These are phyloP conservation scores for Vidua macroura DNA, from an alignment of 2,113 vertebrate genomes.

Conservation along the genomic window DNA sequence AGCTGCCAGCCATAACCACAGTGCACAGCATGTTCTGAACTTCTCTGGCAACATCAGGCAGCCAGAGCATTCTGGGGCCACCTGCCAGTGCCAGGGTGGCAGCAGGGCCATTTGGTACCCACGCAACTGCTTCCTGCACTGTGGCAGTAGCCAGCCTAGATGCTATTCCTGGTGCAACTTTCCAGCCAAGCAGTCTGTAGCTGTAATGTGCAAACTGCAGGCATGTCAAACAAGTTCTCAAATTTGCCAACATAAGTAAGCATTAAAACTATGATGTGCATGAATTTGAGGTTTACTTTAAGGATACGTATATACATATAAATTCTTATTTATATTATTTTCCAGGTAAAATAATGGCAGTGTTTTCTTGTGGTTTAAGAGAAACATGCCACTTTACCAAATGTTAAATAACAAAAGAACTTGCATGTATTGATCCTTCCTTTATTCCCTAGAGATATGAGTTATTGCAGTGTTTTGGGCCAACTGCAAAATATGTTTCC, in stretches of 20 bases:
- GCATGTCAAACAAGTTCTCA: background rate
- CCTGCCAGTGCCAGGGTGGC: fast-evolving
- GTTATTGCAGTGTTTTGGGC: background rate
- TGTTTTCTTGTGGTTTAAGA: background rate
- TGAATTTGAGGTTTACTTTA: background rate
- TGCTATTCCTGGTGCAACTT: background rate
- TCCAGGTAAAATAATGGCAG: background rate
- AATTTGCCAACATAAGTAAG: background rate
- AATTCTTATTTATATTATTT: background rate
- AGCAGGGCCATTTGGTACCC: background rate
- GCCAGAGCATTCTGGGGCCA: background rate
- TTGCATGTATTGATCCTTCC: background rate
- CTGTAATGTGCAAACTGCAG: background rate
- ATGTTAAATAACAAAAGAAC: background rate
- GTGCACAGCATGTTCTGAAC: background rate
- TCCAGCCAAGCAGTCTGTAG: background rate
- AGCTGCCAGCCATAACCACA: background rate
- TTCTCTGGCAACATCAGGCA: background rate
- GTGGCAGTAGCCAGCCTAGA: background rate
- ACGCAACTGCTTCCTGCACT: background rate
- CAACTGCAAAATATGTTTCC: slow-evolving; percentile 33
- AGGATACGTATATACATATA: background rate
- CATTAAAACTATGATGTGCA: background rate
- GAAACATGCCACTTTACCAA: background rate
- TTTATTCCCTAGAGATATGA: background rate